Base-by-base conservation (phyloP, 2,797 vertebrate genomes). In the Sebastes itinus region DNA sequence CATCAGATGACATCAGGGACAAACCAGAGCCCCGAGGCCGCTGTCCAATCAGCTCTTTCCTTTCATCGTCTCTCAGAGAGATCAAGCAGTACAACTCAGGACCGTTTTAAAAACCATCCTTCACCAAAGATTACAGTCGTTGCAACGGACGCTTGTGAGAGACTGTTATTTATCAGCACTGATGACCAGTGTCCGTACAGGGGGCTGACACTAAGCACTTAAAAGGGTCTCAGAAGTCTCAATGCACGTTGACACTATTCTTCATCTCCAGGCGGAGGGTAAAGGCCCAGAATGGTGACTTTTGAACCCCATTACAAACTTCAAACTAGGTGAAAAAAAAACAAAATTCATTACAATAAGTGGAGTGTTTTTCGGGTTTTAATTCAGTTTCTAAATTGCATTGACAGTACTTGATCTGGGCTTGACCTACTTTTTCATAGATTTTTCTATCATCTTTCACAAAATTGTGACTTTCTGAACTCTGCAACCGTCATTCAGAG, bases 1-100 rank as follows among this genome's bases (percentile, higher is more conserved):
- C 71, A 80, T 72, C 80, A 66, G 76, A 77, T 79, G 78, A 81
- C 68, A 80, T 73, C 66, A 69, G 63, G 33, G 25, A 63, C 60
- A 32, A 30, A 65, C 54, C 58, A 22, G 59, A 33, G 65, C 79
- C 82, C 84, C 0, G 52, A 64, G 81, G 81, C 77, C 8, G n/a
- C 25, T 9, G 83, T 59, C 86, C 85, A 83, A 84, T 87, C 86
- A 84, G 66, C 56, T 75, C 54, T 1, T 38, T 79, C 77, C 86
- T 92, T 85, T 91, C 89, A 89, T 86, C 49, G 32, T 72, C 69
- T 60, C 71, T 59, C 58, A 14, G 28, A 42, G 59, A 85, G 81
- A 86, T 89, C 82, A 86, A 77, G 67, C 59, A 13, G 23, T 18
- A 46, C 20, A 18, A 70, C 81, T 23, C 49, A 4, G 72, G 25